Evolutionary conservation across 2,888 invertebrate species (phyloP).

Genomic region (Helicoverpa assulta): DNA sequence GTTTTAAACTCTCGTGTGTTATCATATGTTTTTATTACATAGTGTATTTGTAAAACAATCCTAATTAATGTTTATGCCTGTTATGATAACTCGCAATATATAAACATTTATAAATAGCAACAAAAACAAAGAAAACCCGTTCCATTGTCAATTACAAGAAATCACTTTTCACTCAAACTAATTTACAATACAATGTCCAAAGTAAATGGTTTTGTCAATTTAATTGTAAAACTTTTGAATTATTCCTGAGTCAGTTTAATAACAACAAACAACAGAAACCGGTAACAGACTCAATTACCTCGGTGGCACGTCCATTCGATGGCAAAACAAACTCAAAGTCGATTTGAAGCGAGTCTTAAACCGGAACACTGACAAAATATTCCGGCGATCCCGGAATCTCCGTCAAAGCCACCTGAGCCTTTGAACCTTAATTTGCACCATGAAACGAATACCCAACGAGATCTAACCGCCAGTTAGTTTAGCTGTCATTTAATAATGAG

Average conservation of each 20-base stretch:
- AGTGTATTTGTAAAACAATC: background rate
- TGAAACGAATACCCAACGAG: constrained; percentile 48
- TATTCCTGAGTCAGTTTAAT: constrained; percentile 19
- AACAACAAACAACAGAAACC: constrained; percentile 36
- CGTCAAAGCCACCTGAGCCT: constrained; percentile 50
- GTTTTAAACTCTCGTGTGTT: background rate
- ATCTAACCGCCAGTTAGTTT: constrained; percentile 21
- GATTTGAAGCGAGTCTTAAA: constrained; percentile 42
- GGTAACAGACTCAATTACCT: constrained; percentile 47
- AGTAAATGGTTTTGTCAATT: constrained; percentile 39
- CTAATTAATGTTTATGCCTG: background rate
- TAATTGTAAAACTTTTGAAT: constrained; percentile 49
- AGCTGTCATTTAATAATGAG: constrained; percentile 37
- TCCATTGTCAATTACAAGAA: constrained; percentile 1
- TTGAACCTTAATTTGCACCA: constrained; percentile 51
- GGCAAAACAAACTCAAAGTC: constrained; percentile 56
- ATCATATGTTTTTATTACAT: background rate
- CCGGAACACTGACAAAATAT: constrained; percentile 54
- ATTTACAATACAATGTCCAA: constrained; percentile 14
- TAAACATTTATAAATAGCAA: background rate
- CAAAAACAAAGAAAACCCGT: background rate
- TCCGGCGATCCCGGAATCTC: constrained; percentile 38
- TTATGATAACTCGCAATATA: background rate
- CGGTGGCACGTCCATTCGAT: constrained; percentile 35
- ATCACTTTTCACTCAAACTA: constrained; percentile 4